Evolutionary conservation across 2,113 vertebrate genomes (phyloP).

Genomic region (Trinectes maculatus): DNA sequence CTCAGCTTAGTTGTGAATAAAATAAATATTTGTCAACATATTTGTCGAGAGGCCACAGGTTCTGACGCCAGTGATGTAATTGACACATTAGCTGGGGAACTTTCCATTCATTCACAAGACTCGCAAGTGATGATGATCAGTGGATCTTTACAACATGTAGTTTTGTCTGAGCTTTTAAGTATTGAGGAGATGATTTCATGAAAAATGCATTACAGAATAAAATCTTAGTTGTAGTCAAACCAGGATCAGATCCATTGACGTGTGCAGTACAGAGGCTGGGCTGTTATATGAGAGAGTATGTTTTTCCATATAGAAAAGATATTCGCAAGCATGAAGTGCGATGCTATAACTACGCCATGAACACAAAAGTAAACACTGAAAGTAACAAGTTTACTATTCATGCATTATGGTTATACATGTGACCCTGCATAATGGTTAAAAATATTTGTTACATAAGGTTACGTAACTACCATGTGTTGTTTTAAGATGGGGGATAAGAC

Average conservation of each 20-base stretch:
- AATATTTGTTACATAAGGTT: constrained; percentile 34
- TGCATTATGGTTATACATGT: constrained; percentile 26
- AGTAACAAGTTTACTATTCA: constrained; percentile 16
- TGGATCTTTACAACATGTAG: background rate
- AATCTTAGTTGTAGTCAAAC: background rate
- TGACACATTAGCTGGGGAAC: background rate
- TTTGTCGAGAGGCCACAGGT: background rate
- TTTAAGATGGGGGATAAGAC: constrained; percentile 10
- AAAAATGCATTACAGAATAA: background rate
- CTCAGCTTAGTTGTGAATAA: background rate
- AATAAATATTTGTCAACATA: constrained; percentile 34
- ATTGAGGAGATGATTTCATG: background rate
- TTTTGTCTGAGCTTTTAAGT: too few species aligned
- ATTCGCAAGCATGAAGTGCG: constrained; percentile 7
- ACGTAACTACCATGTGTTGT: constrained; percentile 28
- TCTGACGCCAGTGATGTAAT: constrained; percentile 22
- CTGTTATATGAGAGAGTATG: constrained; percentile 36
- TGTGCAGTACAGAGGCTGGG: constrained; percentile 30
- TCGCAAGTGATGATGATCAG: background rate
- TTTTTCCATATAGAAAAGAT: constrained; percentile 40
- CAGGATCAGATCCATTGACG: background rate
- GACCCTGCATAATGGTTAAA: background rate
- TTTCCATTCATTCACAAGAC: constrained; percentile 18
- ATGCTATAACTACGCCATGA: constrained; percentile 41
- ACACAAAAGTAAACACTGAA: constrained; percentile 32